Percentiles rank a stretch among this genome's conserved stretches.
These are phyloP conservation scores for Drosophila rhopaloa DNA, from an alignment of 1,140 invertebrate species.

Conservation along the genomic window DNA sequence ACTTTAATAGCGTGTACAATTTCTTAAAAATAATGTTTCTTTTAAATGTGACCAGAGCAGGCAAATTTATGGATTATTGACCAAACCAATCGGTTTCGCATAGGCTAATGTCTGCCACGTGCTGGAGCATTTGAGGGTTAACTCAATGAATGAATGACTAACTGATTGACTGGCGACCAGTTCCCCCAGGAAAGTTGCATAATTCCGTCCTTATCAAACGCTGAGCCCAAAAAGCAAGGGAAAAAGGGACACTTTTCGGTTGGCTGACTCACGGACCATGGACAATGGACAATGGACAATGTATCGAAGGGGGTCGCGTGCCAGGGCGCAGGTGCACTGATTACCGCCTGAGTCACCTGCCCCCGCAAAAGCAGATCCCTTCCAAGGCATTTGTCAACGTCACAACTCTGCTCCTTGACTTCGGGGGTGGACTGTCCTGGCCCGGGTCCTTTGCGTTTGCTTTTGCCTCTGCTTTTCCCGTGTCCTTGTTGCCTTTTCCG, in stretches of 20 bases:
- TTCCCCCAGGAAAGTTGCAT: slow-evolving; percentile 50
- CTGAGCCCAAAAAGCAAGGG: slow-evolving; percentile 9
- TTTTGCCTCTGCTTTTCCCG: slow-evolving; percentile 9
- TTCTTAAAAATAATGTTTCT: too few species aligned
- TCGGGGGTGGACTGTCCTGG: slow-evolving; percentile 26
- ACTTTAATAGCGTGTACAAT: too few species aligned
- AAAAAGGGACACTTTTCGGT: slow-evolving; percentile 50
- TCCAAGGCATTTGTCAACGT: slow-evolving; percentile 75
- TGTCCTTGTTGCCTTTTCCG: slow-evolving; percentile 35
- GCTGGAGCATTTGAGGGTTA: background rate
- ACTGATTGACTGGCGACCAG: slow-evolving; percentile 5
- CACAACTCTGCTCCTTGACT: slow-evolving; percentile 49
- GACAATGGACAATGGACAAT: background rate
- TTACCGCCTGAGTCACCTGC: slow-evolving; percentile 70
- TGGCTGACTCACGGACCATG: slow-evolving; percentile 48
- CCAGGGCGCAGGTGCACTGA: slow-evolving; percentile 74
- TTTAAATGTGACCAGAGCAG: background rate
- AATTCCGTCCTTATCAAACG: slow-evolving; percentile 69
- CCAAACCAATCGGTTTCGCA: background rate
- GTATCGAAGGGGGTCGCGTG: slow-evolving; percentile 53
- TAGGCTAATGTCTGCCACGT: slow-evolving; percentile 11
- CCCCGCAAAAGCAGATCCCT: slow-evolving; percentile 20
- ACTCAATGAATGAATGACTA: slow-evolving; percentile 10
- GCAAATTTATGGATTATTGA: background rate
- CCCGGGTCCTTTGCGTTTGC: slow-evolving; percentile 50